phyloP scores from a whole-genome alignment of 2,888 invertebrate species.

The Drosophila pullipes region DNA sequence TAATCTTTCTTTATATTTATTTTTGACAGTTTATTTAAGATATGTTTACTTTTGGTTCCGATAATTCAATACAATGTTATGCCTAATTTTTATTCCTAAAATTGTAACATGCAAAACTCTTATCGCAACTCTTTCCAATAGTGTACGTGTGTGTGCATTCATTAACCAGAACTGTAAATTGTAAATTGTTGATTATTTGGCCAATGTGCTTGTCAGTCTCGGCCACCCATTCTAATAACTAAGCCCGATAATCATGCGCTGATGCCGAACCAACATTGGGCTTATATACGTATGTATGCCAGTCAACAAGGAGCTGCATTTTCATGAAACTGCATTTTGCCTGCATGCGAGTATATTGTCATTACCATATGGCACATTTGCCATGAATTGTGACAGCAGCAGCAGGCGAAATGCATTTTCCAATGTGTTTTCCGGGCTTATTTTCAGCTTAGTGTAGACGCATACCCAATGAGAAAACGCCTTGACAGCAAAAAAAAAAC shows the following conservation, averaged over 20 bases:
- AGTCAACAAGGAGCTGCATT: constrained; percentile 11
- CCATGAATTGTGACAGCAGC: background rate
- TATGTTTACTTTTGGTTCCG: background rate
- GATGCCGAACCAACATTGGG: constrained; percentile 20
- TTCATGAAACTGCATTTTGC: constrained; percentile 3
- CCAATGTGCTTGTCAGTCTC: constrained; percentile 18
- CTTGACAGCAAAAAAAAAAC: background rate
- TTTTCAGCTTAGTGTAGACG: background rate
- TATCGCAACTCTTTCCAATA: background rate
- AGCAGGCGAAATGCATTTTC: background rate
- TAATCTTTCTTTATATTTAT: background rate
- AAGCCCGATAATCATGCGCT: constrained; percentile 56
- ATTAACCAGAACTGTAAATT: constrained; percentile 54
- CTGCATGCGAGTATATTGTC: constrained; percentile 2
- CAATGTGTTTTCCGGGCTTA: background rate
- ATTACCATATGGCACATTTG: background rate
- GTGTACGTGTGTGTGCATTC: constrained; percentile 27
- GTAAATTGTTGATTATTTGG: constrained; percentile 60
- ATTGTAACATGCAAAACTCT: constrained; percentile 7
- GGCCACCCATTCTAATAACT: constrained; percentile 49
- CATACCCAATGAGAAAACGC: background rate
- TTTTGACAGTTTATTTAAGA: background rate
- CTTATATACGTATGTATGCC: background rate
- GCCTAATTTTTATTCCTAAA: constrained; percentile 1
- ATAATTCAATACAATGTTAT: constrained; percentile 1